phyloP scores from a whole-genome alignment of 2,797 vertebrate genomes.

The Fratercula arctica region DNA sequence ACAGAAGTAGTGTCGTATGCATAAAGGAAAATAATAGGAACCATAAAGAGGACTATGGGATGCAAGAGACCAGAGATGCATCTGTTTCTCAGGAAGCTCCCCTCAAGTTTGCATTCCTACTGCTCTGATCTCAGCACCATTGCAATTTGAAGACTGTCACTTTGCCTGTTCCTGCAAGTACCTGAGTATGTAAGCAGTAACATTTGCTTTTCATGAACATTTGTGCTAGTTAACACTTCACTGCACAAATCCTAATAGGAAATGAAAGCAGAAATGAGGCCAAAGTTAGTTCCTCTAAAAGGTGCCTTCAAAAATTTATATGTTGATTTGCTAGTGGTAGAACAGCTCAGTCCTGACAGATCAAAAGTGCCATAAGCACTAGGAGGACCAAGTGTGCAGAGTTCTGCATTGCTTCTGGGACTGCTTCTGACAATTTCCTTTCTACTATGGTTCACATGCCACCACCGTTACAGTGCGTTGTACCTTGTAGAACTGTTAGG shows the following conservation, averaged over 20 bases:
- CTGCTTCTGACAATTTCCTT: not conserved
- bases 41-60: not conserved
- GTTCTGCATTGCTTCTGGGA: not conserved
- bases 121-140: not conserved
- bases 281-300: not conserved
- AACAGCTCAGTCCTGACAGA: not conserved
- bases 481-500: not conserved
- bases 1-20: not conserved
- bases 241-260: not conserved
- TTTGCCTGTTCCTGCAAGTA: not conserved
- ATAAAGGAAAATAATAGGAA: not conserved
- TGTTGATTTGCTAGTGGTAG: not conserved
- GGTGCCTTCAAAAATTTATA: not conserved
- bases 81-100: not conserved
- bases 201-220: not conserved
- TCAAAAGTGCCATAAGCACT: not conserved
- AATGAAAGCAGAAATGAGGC: not conserved
- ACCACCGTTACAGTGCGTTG: not conserved
- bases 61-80: not conserved
- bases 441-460: not conserved
- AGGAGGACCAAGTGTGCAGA: not conserved
- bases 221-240: not conserved
- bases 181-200: not conserved
- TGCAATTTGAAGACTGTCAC: not conserved
- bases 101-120: not conserved